These are phyloP conservation scores for Chelon labrosus DNA, from an alignment of 2,797 vertebrate genomes.

Conservation along the genomic window DNA sequence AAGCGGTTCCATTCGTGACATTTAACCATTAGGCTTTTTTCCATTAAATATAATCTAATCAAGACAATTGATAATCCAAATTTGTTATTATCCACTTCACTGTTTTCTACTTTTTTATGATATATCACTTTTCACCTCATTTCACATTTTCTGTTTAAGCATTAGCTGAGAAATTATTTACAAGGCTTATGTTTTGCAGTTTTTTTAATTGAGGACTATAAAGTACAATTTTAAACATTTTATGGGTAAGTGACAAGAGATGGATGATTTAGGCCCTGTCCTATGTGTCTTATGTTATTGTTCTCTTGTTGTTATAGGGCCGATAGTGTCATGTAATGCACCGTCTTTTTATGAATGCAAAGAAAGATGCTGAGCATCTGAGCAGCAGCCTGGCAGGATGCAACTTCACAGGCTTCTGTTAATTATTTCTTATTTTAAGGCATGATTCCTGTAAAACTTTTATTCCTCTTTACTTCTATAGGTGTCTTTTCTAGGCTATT, in stretches of 20 bases:
- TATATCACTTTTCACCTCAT: background rate
- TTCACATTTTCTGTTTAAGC: background rate
- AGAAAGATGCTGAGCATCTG: slow-evolving; percentile 2
- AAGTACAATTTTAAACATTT: background rate
- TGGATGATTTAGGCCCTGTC: background rate
- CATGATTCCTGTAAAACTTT: background rate
- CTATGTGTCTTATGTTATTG: background rate
- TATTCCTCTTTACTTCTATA: background rate
- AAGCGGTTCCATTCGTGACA: too few species aligned
- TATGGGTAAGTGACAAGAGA: background rate
- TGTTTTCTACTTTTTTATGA: background rate
- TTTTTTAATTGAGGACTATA: background rate
- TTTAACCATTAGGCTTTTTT: background rate
- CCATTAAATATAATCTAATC: background rate
- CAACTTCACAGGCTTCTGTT: slow-evolving; percentile 3
- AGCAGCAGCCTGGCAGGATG: too few species aligned
- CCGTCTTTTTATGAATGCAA: slow-evolving; percentile 25
- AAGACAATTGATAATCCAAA: background rate
- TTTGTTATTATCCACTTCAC: background rate
- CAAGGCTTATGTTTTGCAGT: too few species aligned
- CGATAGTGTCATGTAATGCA: background rate
- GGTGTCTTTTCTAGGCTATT: slow-evolving; percentile 16
- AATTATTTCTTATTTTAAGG: slow-evolving; percentile 9
- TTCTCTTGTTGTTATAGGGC: background rate
- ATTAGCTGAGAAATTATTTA: background rate